A percentile compares a stretch with the other conserved stretches of the same genome.
Evolutionary conservation across 1,140 invertebrate species (phyloP).

Genomic region (Hyles vespertilio): DNA sequence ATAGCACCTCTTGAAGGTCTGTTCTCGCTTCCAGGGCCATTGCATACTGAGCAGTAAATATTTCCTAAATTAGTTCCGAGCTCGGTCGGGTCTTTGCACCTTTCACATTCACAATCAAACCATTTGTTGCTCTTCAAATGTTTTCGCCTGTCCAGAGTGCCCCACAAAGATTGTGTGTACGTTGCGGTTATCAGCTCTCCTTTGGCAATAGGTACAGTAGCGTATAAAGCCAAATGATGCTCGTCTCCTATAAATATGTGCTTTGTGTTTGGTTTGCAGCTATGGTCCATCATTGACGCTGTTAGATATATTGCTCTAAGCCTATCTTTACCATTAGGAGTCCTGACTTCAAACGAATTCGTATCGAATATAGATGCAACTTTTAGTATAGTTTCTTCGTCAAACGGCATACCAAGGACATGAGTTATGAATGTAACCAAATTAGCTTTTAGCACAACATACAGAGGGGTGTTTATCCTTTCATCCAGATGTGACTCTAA

Average conservation of each 20-base stretch:
- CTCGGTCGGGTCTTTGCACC: conserved; percentile 81
- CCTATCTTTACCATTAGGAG: conserved; percentile 59
- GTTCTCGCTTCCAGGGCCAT: conserved; percentile 55
- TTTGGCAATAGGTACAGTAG: conserved; percentile 79
- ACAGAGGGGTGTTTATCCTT: conserved; percentile 77
- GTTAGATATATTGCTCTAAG: conserved; percentile 78
- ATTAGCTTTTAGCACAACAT: conserved; percentile 77
- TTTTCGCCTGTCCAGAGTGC: conserved; percentile 78
- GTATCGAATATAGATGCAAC: conserved; percentile 82
- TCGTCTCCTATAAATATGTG: conserved; percentile 77
- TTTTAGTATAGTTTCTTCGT: conserved; percentile 78
- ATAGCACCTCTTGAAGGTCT: conserved; percentile 49
- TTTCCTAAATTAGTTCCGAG: conserved; percentile 79
- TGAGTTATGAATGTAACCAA: conserved; percentile 78
- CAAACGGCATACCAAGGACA: conserved; percentile 74
- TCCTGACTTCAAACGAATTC: conserved; percentile 79
- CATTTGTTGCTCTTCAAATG: conserved; percentile 80
- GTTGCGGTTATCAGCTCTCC: conserved; percentile 80
- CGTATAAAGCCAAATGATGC: conserved; percentile 75
- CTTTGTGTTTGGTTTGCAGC: conserved; percentile 80
- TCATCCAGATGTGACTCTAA: conserved; percentile 79
- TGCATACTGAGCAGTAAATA: conserved; percentile 78
- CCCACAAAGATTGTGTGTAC: conserved; percentile 81
- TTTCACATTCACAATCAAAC: conserved; percentile 79
- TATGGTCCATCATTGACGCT: conserved; percentile 80